These are phyloP conservation scores for Quadroppia sp. DNA, from an alignment of 2,888 invertebrate genomes.

Conservation along the genomic window DNA sequence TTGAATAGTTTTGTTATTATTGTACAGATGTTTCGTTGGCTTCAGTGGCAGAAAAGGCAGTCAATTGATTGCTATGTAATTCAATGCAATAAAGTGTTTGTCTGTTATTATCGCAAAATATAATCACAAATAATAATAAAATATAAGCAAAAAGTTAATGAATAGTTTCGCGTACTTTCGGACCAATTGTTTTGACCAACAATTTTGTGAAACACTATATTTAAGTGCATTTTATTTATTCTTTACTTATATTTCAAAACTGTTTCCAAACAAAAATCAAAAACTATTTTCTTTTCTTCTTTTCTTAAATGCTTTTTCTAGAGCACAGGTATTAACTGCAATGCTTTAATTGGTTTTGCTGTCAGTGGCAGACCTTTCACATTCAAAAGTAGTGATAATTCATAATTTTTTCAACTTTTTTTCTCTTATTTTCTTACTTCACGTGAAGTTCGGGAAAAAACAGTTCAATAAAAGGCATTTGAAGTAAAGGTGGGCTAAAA, in stretches of 20 bases:
- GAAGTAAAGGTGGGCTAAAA: slow-evolving; percentile 1
- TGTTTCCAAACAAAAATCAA: neutral
- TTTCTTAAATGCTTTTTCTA: neutral
- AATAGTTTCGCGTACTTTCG: neutral
- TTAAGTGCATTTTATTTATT: slow-evolving; percentile 7
- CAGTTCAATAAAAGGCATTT: slow-evolving; percentile 20
- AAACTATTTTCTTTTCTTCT: neutral
- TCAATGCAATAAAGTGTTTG: neutral
- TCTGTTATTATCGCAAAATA: neutral
- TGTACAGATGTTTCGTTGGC: neutral
- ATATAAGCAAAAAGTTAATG: neutral
- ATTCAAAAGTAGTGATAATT: slow-evolving; percentile 20
- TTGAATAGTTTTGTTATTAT: neutral
- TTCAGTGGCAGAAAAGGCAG: neutral
- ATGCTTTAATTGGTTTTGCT: slow-evolving; percentile 20
- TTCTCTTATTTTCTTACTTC: neutral
- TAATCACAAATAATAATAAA: neutral
- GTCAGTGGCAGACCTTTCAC: slow-evolving; percentile 18
- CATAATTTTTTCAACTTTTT: neutral
- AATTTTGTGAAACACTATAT: neutral
- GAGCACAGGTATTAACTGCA: slow-evolving; percentile 4
- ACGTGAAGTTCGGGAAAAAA: neutral
- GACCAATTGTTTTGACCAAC: neutral
- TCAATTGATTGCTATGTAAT: neutral
- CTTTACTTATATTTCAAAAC: neutral